phyloP scores from a whole-genome alignment of 2,113 vertebrate species.

The Cyprinus carpio region DNA sequence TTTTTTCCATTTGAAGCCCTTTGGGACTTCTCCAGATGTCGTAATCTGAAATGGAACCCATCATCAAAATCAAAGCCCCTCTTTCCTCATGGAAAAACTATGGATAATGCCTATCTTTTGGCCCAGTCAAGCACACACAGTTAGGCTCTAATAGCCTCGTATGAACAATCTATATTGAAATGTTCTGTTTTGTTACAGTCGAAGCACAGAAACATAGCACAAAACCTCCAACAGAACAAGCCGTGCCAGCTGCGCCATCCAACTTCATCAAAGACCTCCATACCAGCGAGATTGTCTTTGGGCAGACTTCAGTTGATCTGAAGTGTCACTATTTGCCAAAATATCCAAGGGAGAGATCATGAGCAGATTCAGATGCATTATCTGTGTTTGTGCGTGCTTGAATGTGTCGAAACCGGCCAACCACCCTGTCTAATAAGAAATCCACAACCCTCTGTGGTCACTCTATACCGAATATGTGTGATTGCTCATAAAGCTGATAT shows the following conservation, averaged over 20 bases:
- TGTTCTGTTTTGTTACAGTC: slow-evolving; percentile 1
- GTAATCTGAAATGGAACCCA: slow-evolving; percentile 40
- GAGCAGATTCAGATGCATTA: slow-evolving; percentile 20
- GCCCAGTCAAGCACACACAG: neutral
- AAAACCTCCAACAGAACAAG: slow-evolving; percentile 36
- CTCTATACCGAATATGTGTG: neutral
- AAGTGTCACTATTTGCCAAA: slow-evolving; percentile 24
- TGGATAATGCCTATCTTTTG: slow-evolving; percentile 34
- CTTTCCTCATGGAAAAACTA: slow-evolving; percentile 22
- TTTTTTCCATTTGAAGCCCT: slow-evolving; percentile 48
- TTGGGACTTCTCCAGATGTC: slow-evolving; percentile 30
- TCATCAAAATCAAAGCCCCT: slow-evolving; percentile 11
- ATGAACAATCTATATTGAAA: neutral
- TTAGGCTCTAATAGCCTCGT: neutral
- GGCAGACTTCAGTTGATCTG: neutral
- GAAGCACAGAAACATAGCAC: slow-evolving; percentile 17
- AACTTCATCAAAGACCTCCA: slow-evolving; percentile 2
- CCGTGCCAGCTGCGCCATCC: neutral
- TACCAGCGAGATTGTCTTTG: slow-evolving; percentile 28
- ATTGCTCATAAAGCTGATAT: slow-evolving; percentile 12
- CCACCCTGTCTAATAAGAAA: neutral
- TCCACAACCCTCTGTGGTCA: neutral
- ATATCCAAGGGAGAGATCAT: slow-evolving; percentile 1
- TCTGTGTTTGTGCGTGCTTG: slow-evolving; percentile 18
- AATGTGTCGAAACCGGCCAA: slow-evolving; percentile 20